A percentile compares a stretch with the other conserved stretches of the same genome.
Evolutionary conservation across 35 echinoderm and acorn worm species (phyloP).

Genomic region (Heliocidaris erythrogramma): DNA sequence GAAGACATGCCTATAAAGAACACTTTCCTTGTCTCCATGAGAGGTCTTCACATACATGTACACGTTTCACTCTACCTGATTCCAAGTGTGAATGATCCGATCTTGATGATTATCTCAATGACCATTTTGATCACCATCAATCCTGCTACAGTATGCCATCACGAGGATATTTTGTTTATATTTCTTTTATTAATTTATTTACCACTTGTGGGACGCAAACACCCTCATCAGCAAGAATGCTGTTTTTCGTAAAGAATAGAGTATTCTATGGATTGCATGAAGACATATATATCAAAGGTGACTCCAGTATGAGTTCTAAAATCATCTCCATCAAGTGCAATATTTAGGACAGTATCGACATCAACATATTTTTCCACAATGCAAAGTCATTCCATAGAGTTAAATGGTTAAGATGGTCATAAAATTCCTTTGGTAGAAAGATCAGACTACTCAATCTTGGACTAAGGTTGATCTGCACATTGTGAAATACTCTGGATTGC

Average conservation of each 20-base stretch:
- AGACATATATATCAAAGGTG: not conserved
- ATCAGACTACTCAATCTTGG: not conserved
- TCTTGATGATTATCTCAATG: no score
- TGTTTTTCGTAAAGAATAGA: not conserved
- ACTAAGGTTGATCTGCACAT: not conserved
- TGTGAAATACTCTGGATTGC: not conserved
- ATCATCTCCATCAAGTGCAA: not conserved
- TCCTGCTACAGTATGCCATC: not conserved
- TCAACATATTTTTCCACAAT: not conserved
- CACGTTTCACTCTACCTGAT: no score
- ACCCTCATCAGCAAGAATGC: no score
- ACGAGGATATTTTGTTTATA: not conserved
- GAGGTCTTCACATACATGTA: no score
- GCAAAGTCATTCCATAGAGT: not conserved
- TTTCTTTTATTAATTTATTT: no score
- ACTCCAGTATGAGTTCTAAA: not conserved
- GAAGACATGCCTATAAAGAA: no score
- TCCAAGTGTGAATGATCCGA: no score
- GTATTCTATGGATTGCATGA: not conserved
- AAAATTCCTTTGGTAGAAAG: not conserved
- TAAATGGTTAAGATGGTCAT: not conserved
- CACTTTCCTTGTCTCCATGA: no score
- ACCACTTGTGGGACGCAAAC: no score
- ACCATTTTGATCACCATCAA: not conserved
- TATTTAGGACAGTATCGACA: not conserved